These are phyloP conservation scores for Calameuta idolon DNA, from an alignment of 2,888 invertebrate species.

Conservation along the genomic window DNA sequence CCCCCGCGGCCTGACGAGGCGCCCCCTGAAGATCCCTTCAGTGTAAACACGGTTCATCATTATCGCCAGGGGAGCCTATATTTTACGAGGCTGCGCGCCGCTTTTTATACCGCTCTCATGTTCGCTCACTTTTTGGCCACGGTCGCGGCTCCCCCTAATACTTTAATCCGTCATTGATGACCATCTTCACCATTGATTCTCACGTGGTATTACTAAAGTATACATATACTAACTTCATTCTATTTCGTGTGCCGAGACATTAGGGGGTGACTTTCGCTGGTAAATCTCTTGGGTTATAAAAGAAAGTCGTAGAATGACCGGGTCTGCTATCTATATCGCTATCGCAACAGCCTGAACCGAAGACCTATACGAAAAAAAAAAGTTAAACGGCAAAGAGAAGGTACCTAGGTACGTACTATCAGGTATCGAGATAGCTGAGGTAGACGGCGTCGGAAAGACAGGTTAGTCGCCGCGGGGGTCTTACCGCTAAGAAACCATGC, in stretches of 20 bases:
- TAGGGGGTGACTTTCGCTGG: not conserved
- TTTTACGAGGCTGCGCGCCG: constrained; percentile 37
- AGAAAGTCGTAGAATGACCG: not conserved
- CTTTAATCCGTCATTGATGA: not conserved
- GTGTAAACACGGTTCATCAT: constrained; percentile 65
- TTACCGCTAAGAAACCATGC: constrained; percentile 48
- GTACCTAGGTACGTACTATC: not conserved
- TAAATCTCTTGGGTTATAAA: not conserved
- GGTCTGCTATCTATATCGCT: not conserved
- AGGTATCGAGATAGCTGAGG: not conserved
- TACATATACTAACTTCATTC: not conserved
- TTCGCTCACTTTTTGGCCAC: not conserved
- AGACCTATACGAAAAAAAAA: not conserved
- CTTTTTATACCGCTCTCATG: not conserved
- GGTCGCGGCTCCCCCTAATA: not conserved
- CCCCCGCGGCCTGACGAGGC: constrained; percentile 42
- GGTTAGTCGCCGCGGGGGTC: constrained; percentile 65
- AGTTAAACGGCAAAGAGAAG: not conserved
- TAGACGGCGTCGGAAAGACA: constrained; percentile 61
- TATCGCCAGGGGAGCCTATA: constrained; percentile 59
- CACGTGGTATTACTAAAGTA: not conserved
- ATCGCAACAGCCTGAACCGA: not conserved
- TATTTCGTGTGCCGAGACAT: not conserved
- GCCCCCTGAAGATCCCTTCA: constrained; percentile 45
- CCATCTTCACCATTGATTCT: not conserved